Base-by-base conservation (phyloP, 2,888 invertebrate genomes). In the Allygus modestus region DNA sequence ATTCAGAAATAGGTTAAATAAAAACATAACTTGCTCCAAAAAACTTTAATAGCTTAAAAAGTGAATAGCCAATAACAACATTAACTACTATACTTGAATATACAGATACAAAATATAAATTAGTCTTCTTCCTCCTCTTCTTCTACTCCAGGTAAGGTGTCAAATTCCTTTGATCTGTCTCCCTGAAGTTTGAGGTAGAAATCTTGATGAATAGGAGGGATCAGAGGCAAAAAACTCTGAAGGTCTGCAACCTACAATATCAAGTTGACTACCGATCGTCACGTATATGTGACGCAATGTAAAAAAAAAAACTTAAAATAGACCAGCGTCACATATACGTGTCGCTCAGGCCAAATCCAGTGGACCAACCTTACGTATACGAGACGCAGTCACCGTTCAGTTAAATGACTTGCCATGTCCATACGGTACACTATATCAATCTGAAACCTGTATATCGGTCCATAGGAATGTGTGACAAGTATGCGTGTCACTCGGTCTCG, bases 241-340 rank as follows among this genome's bases (percentile, higher is more conserved):
- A 61, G 61, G n/a, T 61, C 61, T 61, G 61, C 61, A 11, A 61
- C 61, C 61, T 58, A 58, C 4, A 58, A 58, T n/a, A n/a, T n/a
- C n/a, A n/a, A n/a, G n/a, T n/a, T n/a, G n/a, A n/a, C n/a, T n/a
- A n/a, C n/a, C n/a, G n/a, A n/a, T n/a, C n/a, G n/a, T n/a, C n/a
- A n/a, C n/a, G n/a, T n/a, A n/a, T n/a, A n/a, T n/a, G n/a, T n/a
- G n/a, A n/a, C n/a, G n/a, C n/a, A n/a, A n/a, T n/a, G n/a, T n/a
- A n/a, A n/a, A n/a, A n/a, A n/a, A n/a, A n/a, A n/a, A n/a, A n/a
- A n/a, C n/a, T n/a, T n/a, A n/a, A n/a, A n/a, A n/a, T n/a, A n/a
- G n/a, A n/a, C n/a, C n/a, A n/a, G n/a, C n/a, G n/a, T n/a, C n/a
- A n/a, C n/a, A n/a, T n/a, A n/a, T n/a, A n/a, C n/a, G n/a, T n/a